A percentile compares a stretch with the other conserved stretches of the same genome.
Evolutionary conservation across 2,888 invertebrate species (phyloP).

Genomic region (Drosophila demipolita): DNA sequence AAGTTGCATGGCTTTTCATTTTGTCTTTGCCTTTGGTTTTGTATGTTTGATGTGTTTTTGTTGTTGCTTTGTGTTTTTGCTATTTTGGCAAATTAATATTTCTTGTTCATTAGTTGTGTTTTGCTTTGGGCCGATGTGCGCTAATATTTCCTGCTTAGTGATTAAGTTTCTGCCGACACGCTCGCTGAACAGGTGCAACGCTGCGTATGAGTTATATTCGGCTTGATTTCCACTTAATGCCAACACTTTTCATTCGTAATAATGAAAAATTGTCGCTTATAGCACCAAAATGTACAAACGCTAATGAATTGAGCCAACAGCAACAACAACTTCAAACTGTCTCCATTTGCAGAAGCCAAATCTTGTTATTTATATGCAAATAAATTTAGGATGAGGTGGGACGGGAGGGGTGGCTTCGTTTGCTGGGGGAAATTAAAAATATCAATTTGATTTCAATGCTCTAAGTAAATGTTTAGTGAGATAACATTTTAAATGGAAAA

Average conservation of each 20-base stretch:
- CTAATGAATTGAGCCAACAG: slow-evolving; percentile 50
- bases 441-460: background rate
- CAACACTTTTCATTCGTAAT: slow-evolving; percentile 73
- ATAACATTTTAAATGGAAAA: background rate
- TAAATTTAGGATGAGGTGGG: background rate
- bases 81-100: slow-evolving; percentile 71
- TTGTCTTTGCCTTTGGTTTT: slow-evolving; percentile 4
- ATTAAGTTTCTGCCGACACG: slow-evolving; percentile 57
- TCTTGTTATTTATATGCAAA: slow-evolving; percentile 55
- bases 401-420: background rate
- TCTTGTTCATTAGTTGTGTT: slow-evolving; percentile 78
- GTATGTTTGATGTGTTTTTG: slow-evolving; percentile 2
- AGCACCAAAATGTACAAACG: slow-evolving; percentile 27
- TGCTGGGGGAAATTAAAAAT: background rate
- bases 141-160: slow-evolving; percentile 76
- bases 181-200: slow-evolving; percentile 60
- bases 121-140: slow-evolving; percentile 59
- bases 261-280: slow-evolving; percentile 58
- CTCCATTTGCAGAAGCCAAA: slow-evolving; percentile 50
- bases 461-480: background rate
- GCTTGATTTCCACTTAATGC: slow-evolving; percentile 57
- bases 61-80: slow-evolving; percentile 20
- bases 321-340: slow-evolving; percentile 2
- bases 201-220: slow-evolving; percentile 68
- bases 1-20: slow-evolving; percentile 50